Evolutionary conservation across 2,888 invertebrate genomes (phyloP).

Genomic region (Drosophila siamana): DNA sequence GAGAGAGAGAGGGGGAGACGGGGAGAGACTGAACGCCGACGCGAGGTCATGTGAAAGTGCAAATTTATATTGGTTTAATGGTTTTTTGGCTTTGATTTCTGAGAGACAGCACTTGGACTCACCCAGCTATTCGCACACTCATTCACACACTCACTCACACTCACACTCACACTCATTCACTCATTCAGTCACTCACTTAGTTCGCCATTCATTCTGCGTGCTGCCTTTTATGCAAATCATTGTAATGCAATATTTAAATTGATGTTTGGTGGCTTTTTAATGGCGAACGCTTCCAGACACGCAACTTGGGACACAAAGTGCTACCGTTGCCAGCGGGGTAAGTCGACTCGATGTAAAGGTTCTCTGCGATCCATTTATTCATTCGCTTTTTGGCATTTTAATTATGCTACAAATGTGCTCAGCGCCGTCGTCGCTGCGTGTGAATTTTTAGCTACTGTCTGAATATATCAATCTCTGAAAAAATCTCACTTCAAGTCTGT

Average conservation of each 20-base stretch:
- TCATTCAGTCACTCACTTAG: slow-evolving; percentile 22
- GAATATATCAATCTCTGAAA: too few species aligned
- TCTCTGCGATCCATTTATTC: neutral
- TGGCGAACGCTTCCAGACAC: slow-evolving; percentile 59
- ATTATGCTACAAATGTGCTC: slow-evolving; percentile 47
- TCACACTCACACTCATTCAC: slow-evolving; percentile 15
- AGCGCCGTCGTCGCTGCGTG: slow-evolving; percentile 31
- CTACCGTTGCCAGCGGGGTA: slow-evolving; percentile 25
- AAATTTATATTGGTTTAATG: slow-evolving; percentile 79
- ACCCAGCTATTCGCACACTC: slow-evolving; percentile 26
- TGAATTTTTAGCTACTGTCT: slow-evolving; percentile 32
- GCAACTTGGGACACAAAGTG: slow-evolving; percentile 53
- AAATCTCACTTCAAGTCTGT: too few species aligned
- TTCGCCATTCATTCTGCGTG: slow-evolving; percentile 43
- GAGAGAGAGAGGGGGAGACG: neutral
- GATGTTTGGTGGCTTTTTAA: slow-evolving; percentile 77
- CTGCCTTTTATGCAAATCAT: slow-evolving; percentile 77
- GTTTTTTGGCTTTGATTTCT: slow-evolving; percentile 62
- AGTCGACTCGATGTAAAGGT: slow-evolving; percentile 24
- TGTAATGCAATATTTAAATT: slow-evolving; percentile 81
- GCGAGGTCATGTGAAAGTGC: slow-evolving; percentile 80
- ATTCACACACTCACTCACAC: slow-evolving; percentile 15
- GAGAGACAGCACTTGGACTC: slow-evolving; percentile 42
- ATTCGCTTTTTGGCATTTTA: slow-evolving; percentile 44
- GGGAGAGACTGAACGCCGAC: slow-evolving; percentile 19